Base-by-base conservation (phyloP, 2,113 vertebrate genomes). In the Condylura cristata region DNA sequence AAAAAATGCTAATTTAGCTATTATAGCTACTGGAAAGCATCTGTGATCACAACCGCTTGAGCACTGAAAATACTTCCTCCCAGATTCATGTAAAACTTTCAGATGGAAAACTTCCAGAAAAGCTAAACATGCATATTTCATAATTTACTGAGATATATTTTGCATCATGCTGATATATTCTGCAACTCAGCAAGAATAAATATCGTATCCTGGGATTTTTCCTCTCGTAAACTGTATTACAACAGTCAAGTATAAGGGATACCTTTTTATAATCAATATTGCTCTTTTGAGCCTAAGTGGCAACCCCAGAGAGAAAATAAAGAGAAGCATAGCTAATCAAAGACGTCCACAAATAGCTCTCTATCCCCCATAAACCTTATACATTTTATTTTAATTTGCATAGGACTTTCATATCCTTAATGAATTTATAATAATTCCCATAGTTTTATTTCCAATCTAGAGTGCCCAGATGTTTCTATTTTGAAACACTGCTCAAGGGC, bases 101-200 rank as follows among this genome's bases (percentile, higher is more conserved):
- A 83, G n/a, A 75, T 74, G 66, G 34, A 90, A 96, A 96, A 93
- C 37, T 92, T 85, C 37, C 79, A 82, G 86, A 92, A 89, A 61
- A 92, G 85, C 82, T 90, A 91, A 83, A 90, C 90, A 90, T 94
- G 46, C 94, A 92, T 94, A 93, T 83, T 95, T 93, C 34, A 92
- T 92, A 94, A 90, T 93, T 97, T 92, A 78, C 90, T 92, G 46
- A 84, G 44, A 86, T 94, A 93, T 86, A 88, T 88, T 96, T 96
- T 97, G 63, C 89, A 79, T 90, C 78, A 74, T 74, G 78, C 63
- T 86, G 65, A 70, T 93, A 94, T 89, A 88, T 87, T 90, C 84
- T 93, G 51, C 56, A 95, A 85, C 48, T 95, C 84, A 95, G 89
- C 91, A 89, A 94, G 80, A 96, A 95, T 91, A 95, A 92, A 94